Conservation (phyloP, 2,797 vertebrate species). For the Falco columbarius region DNA sequence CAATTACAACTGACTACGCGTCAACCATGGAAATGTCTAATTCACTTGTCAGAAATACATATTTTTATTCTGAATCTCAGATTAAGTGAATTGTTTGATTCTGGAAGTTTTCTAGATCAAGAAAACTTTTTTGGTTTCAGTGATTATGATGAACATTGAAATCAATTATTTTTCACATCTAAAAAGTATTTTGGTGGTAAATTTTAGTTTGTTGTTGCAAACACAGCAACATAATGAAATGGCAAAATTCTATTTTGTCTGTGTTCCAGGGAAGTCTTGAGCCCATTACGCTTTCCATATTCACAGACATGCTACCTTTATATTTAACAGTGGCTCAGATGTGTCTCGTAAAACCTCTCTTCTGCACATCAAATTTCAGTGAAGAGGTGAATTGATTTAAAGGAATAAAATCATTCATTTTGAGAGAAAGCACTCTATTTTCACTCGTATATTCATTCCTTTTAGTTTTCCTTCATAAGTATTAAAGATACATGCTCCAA, state of each 20-base stretch:
- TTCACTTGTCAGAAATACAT: background rate
- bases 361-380: background rate
- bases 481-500: background rate
- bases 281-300: background rate
- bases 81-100: background rate
- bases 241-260: background rate
- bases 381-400: background rate
- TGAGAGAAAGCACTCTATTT: background rate
- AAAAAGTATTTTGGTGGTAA: background rate
- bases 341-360: background rate
- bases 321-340: background rate
- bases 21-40: background rate
- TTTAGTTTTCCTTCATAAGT: background rate
- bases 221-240: background rate
- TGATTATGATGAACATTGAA: background rate
- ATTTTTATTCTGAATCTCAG: background rate
- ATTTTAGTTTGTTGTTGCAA: background rate
- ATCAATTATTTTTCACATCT: background rate
- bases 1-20: background rate
- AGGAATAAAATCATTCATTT: background rate
- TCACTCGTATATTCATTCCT: rapidly evolving
- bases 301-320: background rate
- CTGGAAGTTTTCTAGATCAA: background rate
- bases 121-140: background rate
- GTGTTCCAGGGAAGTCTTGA: background rate